Percentiles rank a stretch among this genome's conserved stretches.
phyloP scores from a whole-genome alignment of 2,888 invertebrate genomes.

The Drosophila pseudotakahashii region DNA sequence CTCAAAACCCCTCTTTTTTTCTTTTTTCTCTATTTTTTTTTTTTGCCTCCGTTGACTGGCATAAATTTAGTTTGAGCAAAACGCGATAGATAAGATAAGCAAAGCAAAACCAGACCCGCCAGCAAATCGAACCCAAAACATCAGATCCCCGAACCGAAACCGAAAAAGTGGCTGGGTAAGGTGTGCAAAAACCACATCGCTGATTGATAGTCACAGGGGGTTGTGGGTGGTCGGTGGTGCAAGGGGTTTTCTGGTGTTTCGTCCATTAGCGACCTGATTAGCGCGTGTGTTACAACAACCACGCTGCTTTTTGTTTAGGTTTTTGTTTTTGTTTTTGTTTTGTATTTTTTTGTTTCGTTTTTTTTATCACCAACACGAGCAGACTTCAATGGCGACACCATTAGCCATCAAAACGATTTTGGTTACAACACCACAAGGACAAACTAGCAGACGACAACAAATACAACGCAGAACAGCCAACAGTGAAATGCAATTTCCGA shows the following conservation, averaged over 20 bases:
- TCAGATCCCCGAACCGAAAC: slow-evolving; percentile 6
- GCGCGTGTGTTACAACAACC: slow-evolving; percentile 69
- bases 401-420: slow-evolving; percentile 56
- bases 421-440: slow-evolving; percentile 59
- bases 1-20: slow-evolving; percentile 4
- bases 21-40: slow-evolving; percentile 1
- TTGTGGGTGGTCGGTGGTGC: slow-evolving; percentile 8
- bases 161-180: slow-evolving; percentile 46
- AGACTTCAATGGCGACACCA: slow-evolving; percentile 39
- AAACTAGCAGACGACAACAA: slow-evolving; percentile 36
- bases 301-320: slow-evolving; percentile 11
- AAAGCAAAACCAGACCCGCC: slow-evolving; percentile 35
- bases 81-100: slow-evolving; percentile 66
- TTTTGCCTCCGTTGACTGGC: slow-evolving; percentile 45
- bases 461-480: slow-evolving; percentile 6
- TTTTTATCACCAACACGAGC: slow-evolving; percentile 63
- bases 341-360: too few species aligned
- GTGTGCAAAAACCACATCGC: slow-evolving; percentile 62
- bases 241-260: slow-evolving; percentile 10
- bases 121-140: slow-evolving; percentile 31
- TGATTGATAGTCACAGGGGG: slow-evolving; percentile 62
- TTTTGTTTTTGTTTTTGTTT: background rate
- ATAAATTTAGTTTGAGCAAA: slow-evolving; percentile 75
- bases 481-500: slow-evolving; percentile 47
- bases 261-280: slow-evolving; percentile 55